phyloP scores from a whole-genome alignment of 1,140 invertebrate species.

The Nautilus pompilius region DNA sequence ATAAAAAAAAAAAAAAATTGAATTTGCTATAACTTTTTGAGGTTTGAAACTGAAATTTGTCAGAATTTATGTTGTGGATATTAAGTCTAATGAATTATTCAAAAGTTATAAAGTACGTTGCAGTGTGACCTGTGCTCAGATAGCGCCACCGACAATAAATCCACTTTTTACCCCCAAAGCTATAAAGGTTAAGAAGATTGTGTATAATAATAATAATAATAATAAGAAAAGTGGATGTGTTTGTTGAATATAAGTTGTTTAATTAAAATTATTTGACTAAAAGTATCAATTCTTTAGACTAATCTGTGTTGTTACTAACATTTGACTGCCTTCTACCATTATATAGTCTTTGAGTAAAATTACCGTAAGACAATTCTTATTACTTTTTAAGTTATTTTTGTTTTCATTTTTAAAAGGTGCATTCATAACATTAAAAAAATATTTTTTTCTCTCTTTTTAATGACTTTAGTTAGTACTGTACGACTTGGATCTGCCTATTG shows the following conservation, averaged over 20 bases:
- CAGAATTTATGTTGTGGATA: not conserved
- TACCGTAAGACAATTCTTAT: not conserved
- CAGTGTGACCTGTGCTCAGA: not conserved
- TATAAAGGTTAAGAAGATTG: too few relatives aligned
- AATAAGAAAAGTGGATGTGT: not conserved
- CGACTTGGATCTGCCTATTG: slow-evolving; percentile 53
- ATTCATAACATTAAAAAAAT: not conserved
- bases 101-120: not conserved
- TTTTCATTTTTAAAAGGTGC: not conserved
- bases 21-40: too few relatives aligned
- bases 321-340: slow-evolving; percentile 3
- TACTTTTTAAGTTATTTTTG: not conserved
- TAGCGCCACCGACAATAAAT: too few relatives aligned
- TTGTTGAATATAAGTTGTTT: not conserved
- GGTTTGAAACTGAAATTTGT: not conserved
- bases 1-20: too few relatives aligned
- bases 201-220: not conserved
- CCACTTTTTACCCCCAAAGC: too few relatives aligned
- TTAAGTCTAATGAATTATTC: not conserved
- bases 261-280: not conserved
- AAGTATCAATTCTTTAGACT: not conserved
- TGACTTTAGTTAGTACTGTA: slow-evolving; percentile 44
- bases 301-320: not conserved
- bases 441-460: slow-evolving; percentile 4
- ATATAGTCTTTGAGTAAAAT: not conserved